Conservation (phyloP, 2,797 vertebrate species). For the Coranthus polyacanthus region DNA sequence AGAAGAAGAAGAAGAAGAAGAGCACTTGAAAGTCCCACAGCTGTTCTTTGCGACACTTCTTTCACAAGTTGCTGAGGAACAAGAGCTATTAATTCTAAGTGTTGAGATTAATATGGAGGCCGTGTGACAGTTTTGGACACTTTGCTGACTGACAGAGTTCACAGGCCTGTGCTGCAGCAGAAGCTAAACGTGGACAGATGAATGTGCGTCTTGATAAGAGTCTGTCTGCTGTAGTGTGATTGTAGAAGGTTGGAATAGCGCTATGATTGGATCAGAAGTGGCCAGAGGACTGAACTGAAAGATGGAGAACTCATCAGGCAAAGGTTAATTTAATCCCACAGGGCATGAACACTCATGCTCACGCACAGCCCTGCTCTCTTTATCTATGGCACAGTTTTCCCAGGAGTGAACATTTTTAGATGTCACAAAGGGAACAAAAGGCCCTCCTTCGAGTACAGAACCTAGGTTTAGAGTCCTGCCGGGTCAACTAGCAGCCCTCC, state of each 20-base stretch:
- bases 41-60: slow-evolving; percentile 6
- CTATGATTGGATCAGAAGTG: slow-evolving; percentile 54
- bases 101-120: slow-evolving; percentile 23
- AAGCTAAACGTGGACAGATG: slow-evolving; percentile 40
- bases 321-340: slow-evolving; percentile 67
- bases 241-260: slow-evolving; percentile 41
- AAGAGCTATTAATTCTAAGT: slow-evolving; percentile 19
- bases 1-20: too few relatives aligned
- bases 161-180: slow-evolving; percentile 3
- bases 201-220: slow-evolving; percentile 47
- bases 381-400: slow-evolving; percentile 21
- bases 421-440: slow-evolving; percentile 15
- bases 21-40: slow-evolving; percentile 14
- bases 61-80: slow-evolving; percentile 8
- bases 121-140: slow-evolving; percentile 10
- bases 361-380: slow-evolving; percentile 17
- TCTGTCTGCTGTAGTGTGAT: slow-evolving; percentile 30
- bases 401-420: slow-evolving; percentile 27
- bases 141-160: slow-evolving; percentile 27
- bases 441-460: slow-evolving; percentile 7
- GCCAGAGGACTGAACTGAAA: slow-evolving; percentile 46
- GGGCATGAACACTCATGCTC: slow-evolving; percentile 45
- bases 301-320: slow-evolving; percentile 64
- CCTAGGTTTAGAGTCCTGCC: slow-evolving; percentile 1
- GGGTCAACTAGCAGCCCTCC: slow-evolving; percentile 16